phyloP scores from a whole-genome alignment of 2,113 vertebrate genomes.

The Gorsachius goisagi region DNA sequence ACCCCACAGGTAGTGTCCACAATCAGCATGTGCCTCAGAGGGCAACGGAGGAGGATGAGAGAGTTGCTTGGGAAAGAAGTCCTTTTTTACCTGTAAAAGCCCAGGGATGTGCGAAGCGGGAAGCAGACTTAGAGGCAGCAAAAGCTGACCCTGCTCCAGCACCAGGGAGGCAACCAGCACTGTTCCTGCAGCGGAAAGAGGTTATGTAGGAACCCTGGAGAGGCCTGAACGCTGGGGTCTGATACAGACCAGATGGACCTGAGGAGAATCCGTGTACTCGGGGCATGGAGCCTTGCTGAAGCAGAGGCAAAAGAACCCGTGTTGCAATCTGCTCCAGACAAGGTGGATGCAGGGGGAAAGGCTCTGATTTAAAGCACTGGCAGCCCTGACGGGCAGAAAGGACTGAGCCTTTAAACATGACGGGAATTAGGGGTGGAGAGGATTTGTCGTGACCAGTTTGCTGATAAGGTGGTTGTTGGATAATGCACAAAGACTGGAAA shows the following conservation, averaged over 20 bases:
- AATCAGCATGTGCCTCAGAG: not conserved
- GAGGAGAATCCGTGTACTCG: rapidly evolving
- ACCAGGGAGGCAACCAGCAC: not conserved
- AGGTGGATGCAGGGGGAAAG: not conserved
- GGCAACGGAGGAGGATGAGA: not conserved
- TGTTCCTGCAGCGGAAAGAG: not conserved
- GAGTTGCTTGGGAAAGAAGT: not conserved
- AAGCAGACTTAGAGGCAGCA: not conserved
- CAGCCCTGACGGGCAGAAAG: not conserved
- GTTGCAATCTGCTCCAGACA: not conserved
- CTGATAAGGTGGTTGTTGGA: not conserved
- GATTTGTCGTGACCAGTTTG: not conserved
- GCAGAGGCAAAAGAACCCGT: not conserved
- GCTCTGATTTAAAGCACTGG: not conserved
- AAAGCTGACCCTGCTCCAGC: not conserved
- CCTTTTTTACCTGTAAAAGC: not conserved
- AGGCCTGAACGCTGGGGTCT: not conserved
- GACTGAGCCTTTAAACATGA: not conserved
- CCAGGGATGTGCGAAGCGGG: not conserved
- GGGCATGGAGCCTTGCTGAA: not conserved
- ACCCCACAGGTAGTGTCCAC: not conserved
- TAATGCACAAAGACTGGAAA: not conserved
- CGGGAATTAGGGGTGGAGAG: not conserved
- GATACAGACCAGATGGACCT: not conserved
- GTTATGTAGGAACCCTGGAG: not conserved